A percentile compares a stretch with the other conserved stretches of the same genome.
These are phyloP conservation scores for Isaurus tuberculatus DNA, from an alignment of 92 coral and sea anemone genomes.

Conservation along the genomic window DNA sequence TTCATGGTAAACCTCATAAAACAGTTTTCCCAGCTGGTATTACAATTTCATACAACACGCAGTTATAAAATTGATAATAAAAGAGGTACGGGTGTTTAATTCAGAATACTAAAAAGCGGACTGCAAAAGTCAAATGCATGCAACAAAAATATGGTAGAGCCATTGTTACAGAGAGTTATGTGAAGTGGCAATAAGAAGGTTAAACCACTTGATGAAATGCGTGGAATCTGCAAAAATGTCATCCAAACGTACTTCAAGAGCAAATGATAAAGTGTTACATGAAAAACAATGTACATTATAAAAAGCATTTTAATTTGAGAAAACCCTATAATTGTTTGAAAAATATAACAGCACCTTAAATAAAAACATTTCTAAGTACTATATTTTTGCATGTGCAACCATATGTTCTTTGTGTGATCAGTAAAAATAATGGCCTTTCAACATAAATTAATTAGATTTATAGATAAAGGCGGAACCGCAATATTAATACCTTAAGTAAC, in stretches of 20 bases:
- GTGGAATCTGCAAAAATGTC: too few relatives aligned
- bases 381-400: conserved; percentile 2
- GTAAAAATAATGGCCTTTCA: conserved; percentile 49
- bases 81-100: background rate
- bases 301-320: background rate
- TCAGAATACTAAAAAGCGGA: background rate
- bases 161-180: background rate
- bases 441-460: conserved; percentile 43
- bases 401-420: conserved; percentile 25
- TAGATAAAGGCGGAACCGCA: conserved; percentile 29
- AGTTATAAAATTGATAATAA: background rate
- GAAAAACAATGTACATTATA: too few relatives aligned
- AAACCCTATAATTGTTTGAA: background rate
- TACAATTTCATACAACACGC: background rate
- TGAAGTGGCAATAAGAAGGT: background rate
- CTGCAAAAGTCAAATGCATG: background rate
- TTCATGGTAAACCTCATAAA: background rate
- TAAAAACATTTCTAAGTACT: background rate
- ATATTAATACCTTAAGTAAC: background rate
- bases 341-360: background rate
- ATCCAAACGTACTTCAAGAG: too few relatives aligned
- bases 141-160: background rate
- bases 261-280: too few relatives aligned
- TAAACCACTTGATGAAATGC: too few relatives aligned
- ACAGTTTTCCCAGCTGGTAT: background rate